Evolutionary conservation across 2,888 invertebrate species (phyloP), one percentile per base, ranked within the genome.

Genomic region (Vanessa cardui): DNA sequence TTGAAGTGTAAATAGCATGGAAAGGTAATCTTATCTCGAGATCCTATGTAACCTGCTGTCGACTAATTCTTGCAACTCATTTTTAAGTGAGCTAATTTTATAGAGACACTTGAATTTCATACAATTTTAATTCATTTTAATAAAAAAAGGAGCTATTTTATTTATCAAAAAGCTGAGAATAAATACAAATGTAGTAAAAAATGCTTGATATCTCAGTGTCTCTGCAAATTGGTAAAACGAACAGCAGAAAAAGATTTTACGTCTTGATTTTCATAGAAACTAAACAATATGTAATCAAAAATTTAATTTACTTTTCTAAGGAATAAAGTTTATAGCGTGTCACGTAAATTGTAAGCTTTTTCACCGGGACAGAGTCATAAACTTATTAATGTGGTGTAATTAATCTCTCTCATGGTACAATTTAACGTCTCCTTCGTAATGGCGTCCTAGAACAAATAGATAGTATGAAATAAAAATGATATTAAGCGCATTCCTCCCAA

Each of bases 311-410:
- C 68, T 64, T 72, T 61, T 68, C 70, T 64, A 69, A 73, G 70
- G 67, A 71, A 64, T 68, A 61, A 72, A 74, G 65, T 74, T 72
- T 72, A 73, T 71, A 73, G 70, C 75, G 66, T 74, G 73, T 75
- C 75, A 68, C 71, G 73, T 74, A 73, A 75, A 75, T 73, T 73
- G 70, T 73, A 68, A 73, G 72, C 73, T 74, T 74, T 73, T 75
- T 73, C 73, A 74, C 72, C 52, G 75, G 68, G 72, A 69, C 74
- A 72, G 71, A 74, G 72, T 76, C 76, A 74, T 75, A 74, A 76
- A 73, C 73, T 74, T 76, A 76, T 76, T 73, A 76, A 75, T 75
- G 76, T 63, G 64, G 62, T 64, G 74, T 73, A 71, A 73, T 76
- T 75, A 75, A 75, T 76, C 75, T 74, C 71, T 72, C 69, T 70